Evolutionary conservation across 2,797 vertebrate species (phyloP).

Genomic region (Bradypodion ventrale): DNA sequence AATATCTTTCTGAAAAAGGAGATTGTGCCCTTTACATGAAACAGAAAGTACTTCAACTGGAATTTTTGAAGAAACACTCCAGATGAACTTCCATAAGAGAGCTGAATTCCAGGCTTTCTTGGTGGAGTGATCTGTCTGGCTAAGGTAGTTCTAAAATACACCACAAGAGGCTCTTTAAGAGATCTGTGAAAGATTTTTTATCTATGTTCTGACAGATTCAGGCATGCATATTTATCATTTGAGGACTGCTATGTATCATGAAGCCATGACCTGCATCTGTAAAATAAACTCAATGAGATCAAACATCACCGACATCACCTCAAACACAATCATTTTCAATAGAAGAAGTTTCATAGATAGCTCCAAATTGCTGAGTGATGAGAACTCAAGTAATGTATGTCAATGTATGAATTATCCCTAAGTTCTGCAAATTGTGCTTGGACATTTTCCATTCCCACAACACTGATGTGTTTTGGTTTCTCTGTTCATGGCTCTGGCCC

Average conservation of each 20-base stretch:
- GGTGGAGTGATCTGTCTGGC: not conserved
- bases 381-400: not conserved
- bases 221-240: slow-evolving; percentile 2
- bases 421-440: not conserved
- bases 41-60: slow-evolving; percentile 8
- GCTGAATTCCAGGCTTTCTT: not conserved
- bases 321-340: not conserved
- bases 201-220: not conserved
- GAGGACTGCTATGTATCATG: not conserved
- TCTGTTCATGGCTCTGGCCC: not conserved
- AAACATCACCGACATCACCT: not conserved
- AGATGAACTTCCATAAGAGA: slow-evolving; percentile 2
- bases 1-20: slow-evolving; percentile 9
- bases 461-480: not conserved
- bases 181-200: not conserved
- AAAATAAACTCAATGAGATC: not conserved
- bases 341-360: not conserved
- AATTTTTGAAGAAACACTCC: slow-evolving; percentile 9
- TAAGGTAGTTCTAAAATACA: not conserved
- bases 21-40: slow-evolving; percentile 11
- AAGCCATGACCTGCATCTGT: not conserved
- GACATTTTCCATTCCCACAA: not conserved
- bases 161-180: not conserved
- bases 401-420: not conserved
- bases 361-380: not conserved